A percentile compares a stretch with the other conserved stretches of the same genome.
phyloP scores from a whole-genome alignment of 2,888 invertebrate genomes.

The Polyommatus iphigenia region DNA sequence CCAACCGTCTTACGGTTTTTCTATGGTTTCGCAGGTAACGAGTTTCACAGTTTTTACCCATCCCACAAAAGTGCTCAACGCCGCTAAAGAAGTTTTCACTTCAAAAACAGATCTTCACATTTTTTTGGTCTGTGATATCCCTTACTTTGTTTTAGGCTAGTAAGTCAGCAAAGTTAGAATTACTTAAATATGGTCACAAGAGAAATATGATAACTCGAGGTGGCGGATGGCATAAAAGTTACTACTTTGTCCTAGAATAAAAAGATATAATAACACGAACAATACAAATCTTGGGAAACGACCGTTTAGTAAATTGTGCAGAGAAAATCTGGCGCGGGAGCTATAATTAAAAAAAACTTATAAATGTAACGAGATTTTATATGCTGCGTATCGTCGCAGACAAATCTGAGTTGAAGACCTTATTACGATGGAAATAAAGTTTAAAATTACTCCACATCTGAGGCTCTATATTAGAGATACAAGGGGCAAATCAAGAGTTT shows the following conservation, averaged over 20 bases:
- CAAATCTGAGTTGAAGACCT: background rate
- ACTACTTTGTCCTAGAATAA: background rate
- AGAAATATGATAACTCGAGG: background rate
- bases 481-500: slow-evolving; percentile 4
- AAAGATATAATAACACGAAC: background rate
- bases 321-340: background rate
- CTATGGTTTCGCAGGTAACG: too few relatives aligned
- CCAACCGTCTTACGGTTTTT: too few relatives aligned
- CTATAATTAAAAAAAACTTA: background rate
- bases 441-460: background rate
- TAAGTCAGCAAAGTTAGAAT: too few relatives aligned
- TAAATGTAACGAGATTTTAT: slow-evolving; percentile 3
- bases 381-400: background rate
- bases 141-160: too few relatives aligned
- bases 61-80: too few relatives aligned
- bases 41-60: too few relatives aligned
- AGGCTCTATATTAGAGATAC: background rate
- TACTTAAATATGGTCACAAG: background rate
- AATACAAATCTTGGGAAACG: background rate
- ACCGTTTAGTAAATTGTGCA: background rate
- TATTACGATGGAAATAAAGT: background rate
- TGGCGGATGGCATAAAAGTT: background rate
- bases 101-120: too few relatives aligned
- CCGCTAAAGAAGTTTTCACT: too few relatives aligned
- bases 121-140: too few relatives aligned